These are phyloP conservation scores for Rhinoderma darwinii DNA, from an alignment of 2,113 vertebrate species.

Conservation along the genomic window DNA sequence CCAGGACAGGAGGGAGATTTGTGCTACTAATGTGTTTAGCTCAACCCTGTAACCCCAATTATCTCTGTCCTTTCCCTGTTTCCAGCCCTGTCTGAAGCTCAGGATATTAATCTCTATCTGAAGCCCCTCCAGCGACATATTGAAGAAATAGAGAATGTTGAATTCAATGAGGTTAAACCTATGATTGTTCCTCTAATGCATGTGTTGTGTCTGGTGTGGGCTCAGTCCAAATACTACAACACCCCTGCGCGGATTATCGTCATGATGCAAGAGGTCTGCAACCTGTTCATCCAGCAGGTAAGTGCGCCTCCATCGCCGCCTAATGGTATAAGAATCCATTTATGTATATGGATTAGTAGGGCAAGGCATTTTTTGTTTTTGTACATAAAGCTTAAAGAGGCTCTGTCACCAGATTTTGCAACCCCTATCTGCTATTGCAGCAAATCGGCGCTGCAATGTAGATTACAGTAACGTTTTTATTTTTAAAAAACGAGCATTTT, in stretches of 20 bases:
- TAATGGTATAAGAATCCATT: background rate
- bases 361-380: background rate
- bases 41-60: background rate
- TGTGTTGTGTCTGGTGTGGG: constrained; percentile 86
- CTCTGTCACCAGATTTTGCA: no score
- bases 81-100: constrained; percentile 83
- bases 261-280: constrained; percentile 87
- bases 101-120: constrained; percentile 81
- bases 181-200: constrained; percentile 82
- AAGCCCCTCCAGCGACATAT: constrained; percentile 76
- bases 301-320: background rate
- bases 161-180: constrained; percentile 80
- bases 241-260: constrained; percentile 77
- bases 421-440: no score
- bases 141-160: constrained; percentile 76
- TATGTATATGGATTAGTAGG: no score
- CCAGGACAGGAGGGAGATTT: no score
- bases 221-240: constrained; percentile 79
- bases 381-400: no score
- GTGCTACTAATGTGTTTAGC: no score
- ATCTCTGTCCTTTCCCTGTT: constrained; percentile 10
- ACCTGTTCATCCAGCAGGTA: constrained; percentile 92
- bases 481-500: no score
- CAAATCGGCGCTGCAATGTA: no score
- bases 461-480: no score